A percentile compares a stretch with the other conserved stretches of the same genome.
These are phyloP conservation scores for Nineta flava DNA, from an alignment of 2,888 invertebrate species.

Conservation along the genomic window DNA sequence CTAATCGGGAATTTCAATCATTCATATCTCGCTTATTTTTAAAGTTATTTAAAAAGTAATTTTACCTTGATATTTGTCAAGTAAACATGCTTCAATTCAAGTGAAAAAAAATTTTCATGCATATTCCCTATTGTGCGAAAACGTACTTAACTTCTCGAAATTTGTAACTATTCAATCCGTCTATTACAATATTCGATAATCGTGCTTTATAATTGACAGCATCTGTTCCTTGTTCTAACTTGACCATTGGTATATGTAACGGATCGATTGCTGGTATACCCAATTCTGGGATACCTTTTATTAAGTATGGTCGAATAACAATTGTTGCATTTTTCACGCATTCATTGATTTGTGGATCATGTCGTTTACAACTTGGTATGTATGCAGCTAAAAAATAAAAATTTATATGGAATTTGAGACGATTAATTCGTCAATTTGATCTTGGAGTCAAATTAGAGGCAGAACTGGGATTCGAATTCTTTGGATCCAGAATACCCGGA, in stretches of 20 bases:
- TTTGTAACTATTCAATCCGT: conserved; percentile 33
- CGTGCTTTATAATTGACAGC: conserved; percentile 37
- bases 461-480: too few species aligned
- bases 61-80: too few species aligned
- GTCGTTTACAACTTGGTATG: conserved; percentile 3
- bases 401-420: too few species aligned
- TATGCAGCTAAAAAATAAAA: conserved; percentile 2
- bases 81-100: too few species aligned
- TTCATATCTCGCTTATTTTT: too few species aligned
- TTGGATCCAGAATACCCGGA: too few species aligned
- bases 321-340: conserved; percentile 23
- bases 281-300: conserved; percentile 39
- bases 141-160: conserved; percentile 35
- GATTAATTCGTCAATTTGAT: not conserved
- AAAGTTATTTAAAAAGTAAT: too few species aligned
- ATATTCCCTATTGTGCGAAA: too few species aligned
- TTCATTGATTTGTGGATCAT: not conserved
- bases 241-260: conserved; percentile 36
- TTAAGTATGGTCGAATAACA: conserved; percentile 32
- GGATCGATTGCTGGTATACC: conserved; percentile 43
- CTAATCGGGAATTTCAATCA: too few species aligned
- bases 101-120: too few species aligned
- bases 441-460: too few species aligned
- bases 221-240: conserved; percentile 36
- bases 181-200: conserved; percentile 30